Evolutionary conservation across 2,888 invertebrate species (phyloP), one percentile per base, ranked within the genome.

Genomic region (Cheilosia grossa): DNA sequence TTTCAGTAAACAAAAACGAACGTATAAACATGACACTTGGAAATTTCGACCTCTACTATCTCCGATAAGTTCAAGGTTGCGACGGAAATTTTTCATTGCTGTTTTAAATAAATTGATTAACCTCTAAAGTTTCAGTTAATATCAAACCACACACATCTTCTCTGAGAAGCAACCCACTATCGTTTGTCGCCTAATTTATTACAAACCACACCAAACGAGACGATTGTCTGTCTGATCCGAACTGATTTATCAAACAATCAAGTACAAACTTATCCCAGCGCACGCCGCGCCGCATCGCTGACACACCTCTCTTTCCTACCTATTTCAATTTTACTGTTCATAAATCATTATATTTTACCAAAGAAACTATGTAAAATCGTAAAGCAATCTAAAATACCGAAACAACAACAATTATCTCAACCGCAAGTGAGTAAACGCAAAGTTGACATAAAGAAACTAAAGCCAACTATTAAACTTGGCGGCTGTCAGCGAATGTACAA

Each of bases 341-440:
- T 77, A 61, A 77, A 77, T 77, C 59, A 64, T 69, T 61, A 24
- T 24, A 37, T 13, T 47, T 30, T 19, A 49, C 19, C 49, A 24
- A 21, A 70, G 58, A 59, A 59, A 49, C 53, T 15, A 58, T 17
- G 30, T 6, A 44, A 56, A 15, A 40, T 30, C 19, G 3, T 15
- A 51, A 27, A 13, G 4, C 24, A 17, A 37, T 19, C 64, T 27
- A 10, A 42, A 42, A 40, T 13, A 33, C 1, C 19, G 40, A 17
- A 40, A 51, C 40, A 33, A 21, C 47, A 73, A 54, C 51, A 37
- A 40, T 64, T 19, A 53, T 59, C 44, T 53, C 59, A 77, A 73
- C 42, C 51, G 56, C 56, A 67, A 67, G 78, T 78, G 67, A 82
- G 82, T 67, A 78, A 27, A 78, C 49, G 21, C 21, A 74, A 82